phyloP scores from a whole-genome alignment of 2,888 invertebrate species.

The Eupithecia subumbrata region DNA sequence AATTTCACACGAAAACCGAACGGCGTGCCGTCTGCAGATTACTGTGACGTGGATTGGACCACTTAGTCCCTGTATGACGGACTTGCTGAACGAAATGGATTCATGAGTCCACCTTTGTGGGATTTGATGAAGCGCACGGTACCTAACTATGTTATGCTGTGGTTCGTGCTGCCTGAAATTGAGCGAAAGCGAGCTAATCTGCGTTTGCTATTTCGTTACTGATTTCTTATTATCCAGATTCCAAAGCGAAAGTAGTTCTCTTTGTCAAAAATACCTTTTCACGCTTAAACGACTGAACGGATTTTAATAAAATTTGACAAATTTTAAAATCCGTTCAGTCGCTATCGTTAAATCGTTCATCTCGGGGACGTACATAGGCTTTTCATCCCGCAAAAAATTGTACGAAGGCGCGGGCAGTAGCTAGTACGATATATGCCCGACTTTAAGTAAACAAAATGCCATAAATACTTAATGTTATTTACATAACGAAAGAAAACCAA shows the following conservation, averaged over 20 bases:
- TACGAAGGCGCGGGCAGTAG: background rate
- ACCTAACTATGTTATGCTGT: background rate
- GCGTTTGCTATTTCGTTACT: background rate
- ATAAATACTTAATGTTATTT: background rate
- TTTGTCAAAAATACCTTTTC: background rate
- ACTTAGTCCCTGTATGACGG: constrained; percentile 56
- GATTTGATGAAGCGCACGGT: constrained; percentile 21
- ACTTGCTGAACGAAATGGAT: constrained; percentile 53
- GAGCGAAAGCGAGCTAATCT: background rate
- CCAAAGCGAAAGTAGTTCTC: background rate
- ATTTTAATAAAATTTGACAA: background rate
- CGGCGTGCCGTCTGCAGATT: constrained; percentile 57
- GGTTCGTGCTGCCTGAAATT: background rate
- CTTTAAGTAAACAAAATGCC: background rate
- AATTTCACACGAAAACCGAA: constrained; percentile 58
- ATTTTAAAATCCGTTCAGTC: too few species aligned
- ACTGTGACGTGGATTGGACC: constrained; percentile 62
- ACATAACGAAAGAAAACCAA: too few species aligned
- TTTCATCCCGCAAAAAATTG: background rate
- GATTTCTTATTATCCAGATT: background rate
- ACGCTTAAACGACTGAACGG: background rate
- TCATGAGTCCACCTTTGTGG: constrained; percentile 37
- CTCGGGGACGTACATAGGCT: background rate
- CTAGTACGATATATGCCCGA: background rate
- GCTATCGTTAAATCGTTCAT: too few species aligned